phyloP scores from a whole-genome alignment of 2,113 vertebrate species.

The Ochotona princeps region DNA sequence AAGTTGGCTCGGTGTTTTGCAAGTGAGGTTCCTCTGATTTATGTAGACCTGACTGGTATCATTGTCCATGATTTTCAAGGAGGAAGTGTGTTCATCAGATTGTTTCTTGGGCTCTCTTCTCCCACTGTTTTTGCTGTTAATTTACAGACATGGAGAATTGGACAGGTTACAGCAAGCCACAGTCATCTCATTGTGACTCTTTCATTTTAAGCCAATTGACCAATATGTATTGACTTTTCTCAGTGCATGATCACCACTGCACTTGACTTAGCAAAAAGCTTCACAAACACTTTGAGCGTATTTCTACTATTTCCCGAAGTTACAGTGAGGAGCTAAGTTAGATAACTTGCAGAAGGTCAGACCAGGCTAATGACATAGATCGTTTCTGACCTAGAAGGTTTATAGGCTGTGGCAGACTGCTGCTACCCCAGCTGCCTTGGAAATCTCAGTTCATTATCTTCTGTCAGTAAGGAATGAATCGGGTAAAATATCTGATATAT shows the following conservation, averaged over 20 bases:
- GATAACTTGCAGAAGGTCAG: slow-evolving; percentile 57
- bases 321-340: slow-evolving; percentile 47
- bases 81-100: slow-evolving; percentile 12
- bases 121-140: slow-evolving; percentile 58
- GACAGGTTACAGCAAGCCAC: slow-evolving; percentile 65
- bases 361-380: slow-evolving; percentile 63
- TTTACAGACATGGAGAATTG: slow-evolving; percentile 56
- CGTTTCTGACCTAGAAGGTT: slow-evolving; percentile 57
- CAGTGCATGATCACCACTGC: slow-evolving; percentile 17
- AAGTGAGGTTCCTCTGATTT: slow-evolving; percentile 3
- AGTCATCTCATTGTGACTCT: slow-evolving; percentile 53
- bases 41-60: slow-evolving; percentile 37
- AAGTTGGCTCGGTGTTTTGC: background rate
- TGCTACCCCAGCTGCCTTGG: slow-evolving; percentile 42
- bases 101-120: slow-evolving; percentile 56
- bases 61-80: slow-evolving; percentile 61
- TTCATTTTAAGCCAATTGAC: slow-evolving; percentile 75
- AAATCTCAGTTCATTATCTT: slow-evolving; percentile 71
- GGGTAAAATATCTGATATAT: slow-evolving; percentile 39
- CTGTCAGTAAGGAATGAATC: slow-evolving; percentile 67
- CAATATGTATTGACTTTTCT: slow-evolving; percentile 65
- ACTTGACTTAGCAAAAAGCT: slow-evolving; percentile 69
- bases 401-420: slow-evolving; percentile 49
- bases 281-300: slow-evolving; percentile 40
- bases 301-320: slow-evolving; percentile 51